A percentile compares a stretch with the other conserved stretches of the same genome.
Evolutionary conservation across 2,113 vertebrate species (phyloP).

Genomic region (Gopherus evgoodei): DNA sequence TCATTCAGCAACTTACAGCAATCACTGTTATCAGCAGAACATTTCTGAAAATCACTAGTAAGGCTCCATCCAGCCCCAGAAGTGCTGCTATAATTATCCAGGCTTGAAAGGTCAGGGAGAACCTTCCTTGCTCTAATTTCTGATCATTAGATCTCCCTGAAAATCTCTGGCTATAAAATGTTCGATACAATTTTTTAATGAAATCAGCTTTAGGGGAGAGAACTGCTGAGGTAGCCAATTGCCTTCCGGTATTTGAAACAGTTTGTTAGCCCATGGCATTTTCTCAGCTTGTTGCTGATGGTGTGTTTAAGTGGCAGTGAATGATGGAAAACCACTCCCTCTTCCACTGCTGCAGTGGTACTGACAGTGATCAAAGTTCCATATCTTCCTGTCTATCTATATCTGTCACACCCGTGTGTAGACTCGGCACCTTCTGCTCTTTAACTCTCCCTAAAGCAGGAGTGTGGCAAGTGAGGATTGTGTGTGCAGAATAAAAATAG

Average conservation of each 20-base stretch:
- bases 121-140: not conserved
- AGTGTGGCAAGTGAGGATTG: rapidly evolving
- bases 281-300: not conserved
- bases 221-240: not conserved
- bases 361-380: not conserved
- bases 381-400: not conserved
- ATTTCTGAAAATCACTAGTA: slow-evolving; percentile 38
- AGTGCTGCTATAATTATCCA: not conserved
- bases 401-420: rapidly evolving
- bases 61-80: slow-evolving; percentile 12
- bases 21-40: not conserved
- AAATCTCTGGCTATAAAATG: not conserved
- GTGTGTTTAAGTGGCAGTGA: not conserved
- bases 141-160: not conserved
- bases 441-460: rapidly evolving
- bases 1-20: slow-evolving; percentile 22
- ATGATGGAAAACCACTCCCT: not conserved
- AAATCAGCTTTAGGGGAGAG: not conserved
- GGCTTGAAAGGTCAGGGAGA: not conserved
- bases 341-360: rapidly evolving
- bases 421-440: rapidly evolving
- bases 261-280: not conserved
- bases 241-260: not conserved
- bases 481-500: rapidly evolving
- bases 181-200: not conserved